Evolutionary conservation across 2,113 vertebrate species (phyloP), one percentile per base, ranked within the genome.

Genomic region (Nyctereutes procyonoides): DNA sequence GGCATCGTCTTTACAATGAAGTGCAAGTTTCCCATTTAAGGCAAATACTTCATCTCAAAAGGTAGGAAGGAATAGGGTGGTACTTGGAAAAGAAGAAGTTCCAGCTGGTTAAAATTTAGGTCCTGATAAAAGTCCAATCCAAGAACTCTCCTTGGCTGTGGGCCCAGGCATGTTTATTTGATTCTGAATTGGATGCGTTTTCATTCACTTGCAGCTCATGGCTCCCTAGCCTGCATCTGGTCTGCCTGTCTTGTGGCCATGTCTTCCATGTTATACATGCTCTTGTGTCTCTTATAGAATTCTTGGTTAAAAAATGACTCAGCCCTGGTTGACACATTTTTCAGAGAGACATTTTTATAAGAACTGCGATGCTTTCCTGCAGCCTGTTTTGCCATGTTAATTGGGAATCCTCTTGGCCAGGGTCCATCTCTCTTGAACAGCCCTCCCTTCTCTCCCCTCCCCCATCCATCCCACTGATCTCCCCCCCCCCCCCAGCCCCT

Each of bases 31-130:
- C 96, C 97, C 97, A 98, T 98, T 97, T 97, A 98, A 98, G 97
- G 97, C 96, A 98, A 97, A 96, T 93, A 63, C 76, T 97, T 96
- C 94, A 95, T 98, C 73, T 85, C 76, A 22, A 96, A 96, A 98
- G 98, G 97, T 98, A 96, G 96, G 80, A 95, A 96, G 48, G 81
- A 88, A 83, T 94, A 97, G 97, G 95, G 96, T 98, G 95, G 96
- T 97, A 92, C 90, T 98, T 96, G 96, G 88, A 90, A 65, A 89
- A 83, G 91, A 93, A 89, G 60, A 95, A 74, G 88, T 95, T 96
- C 93, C 98, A 98, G 96, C 97, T 98, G 97, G 97, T 98, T 98
- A 93, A 95, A 96, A 98, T 98, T 98, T 98, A 98, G 97, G 96
- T 86, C 85, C 93, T 96, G 98, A 98, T 98, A 96, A 98, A 98